Percentiles rank a stretch among this genome's conserved stretches.
Evolutionary conservation across 2,113 vertebrate genomes (phyloP).

Genomic region (Salvator merianae): DNA sequence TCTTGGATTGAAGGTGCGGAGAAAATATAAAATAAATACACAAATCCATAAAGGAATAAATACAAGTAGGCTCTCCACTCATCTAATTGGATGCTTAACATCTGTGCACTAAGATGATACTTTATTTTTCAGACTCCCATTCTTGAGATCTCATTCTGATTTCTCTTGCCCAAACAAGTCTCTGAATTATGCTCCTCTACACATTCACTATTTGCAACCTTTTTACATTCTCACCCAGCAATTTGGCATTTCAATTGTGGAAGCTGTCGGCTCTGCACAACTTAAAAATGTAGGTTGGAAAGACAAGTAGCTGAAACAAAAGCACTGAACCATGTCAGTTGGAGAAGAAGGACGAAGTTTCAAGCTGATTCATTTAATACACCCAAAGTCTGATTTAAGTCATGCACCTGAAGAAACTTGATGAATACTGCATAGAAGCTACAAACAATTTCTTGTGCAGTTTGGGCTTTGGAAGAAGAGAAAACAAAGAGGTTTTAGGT

Average conservation of each 20-base stretch:
- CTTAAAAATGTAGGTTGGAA: slow-evolving; percentile 22
- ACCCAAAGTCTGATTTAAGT: background rate
- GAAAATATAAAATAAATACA: too few relatives aligned
- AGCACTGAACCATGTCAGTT: slow-evolving; percentile 24
- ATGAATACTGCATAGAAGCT: background rate
- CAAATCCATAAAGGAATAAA: too few relatives aligned
- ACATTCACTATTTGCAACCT: background rate
- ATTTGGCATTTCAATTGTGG: slow-evolving; percentile 13
- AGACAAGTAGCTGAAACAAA: slow-evolving; percentile 25
- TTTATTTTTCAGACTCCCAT: background rate
- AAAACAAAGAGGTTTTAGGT: background rate
- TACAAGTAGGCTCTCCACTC: background rate
- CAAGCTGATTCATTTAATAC: slow-evolving; percentile 24
- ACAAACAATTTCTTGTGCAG: background rate
- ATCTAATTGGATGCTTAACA: background rate
- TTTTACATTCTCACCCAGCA: slow-evolving; percentile 20
- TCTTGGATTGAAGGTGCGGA: too few relatives aligned
- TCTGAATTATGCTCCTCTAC: slow-evolving; percentile 7
- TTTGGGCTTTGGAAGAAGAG: background rate
- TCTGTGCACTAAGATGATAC: background rate
- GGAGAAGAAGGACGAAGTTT: slow-evolving; percentile 14
- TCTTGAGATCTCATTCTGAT: background rate
- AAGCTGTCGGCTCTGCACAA: slow-evolving; percentile 15
- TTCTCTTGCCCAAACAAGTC: background rate
- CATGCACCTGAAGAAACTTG: background rate